These are phyloP conservation scores for Pseudocheirus occidentalis DNA, from an alignment of 2,797 vertebrate species.

Conservation along the genomic window DNA sequence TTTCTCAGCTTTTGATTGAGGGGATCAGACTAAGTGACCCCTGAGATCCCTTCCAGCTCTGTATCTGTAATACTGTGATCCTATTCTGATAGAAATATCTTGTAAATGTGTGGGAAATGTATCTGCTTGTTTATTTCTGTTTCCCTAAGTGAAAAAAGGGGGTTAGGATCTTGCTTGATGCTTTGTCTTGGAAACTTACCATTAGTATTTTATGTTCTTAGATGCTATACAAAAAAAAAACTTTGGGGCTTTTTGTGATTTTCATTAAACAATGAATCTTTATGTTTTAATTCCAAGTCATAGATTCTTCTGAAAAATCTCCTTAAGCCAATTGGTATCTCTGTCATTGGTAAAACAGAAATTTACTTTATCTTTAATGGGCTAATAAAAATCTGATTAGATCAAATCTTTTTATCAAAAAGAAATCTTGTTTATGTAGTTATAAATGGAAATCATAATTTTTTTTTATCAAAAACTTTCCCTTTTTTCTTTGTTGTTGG, in stretches of 20 bases:
- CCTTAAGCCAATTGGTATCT: neutral
- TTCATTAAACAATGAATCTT: neutral
- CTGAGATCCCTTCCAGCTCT: neutral
- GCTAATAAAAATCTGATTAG: neutral
- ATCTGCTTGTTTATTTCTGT: neutral
- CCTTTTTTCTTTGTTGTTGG: neutral
- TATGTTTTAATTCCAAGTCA: neutral
- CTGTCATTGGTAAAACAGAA: neutral
- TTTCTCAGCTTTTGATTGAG: neutral
- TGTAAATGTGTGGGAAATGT: neutral
- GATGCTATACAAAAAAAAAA: neutral
- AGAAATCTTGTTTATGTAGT: neutral
- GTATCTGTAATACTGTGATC: neutral
- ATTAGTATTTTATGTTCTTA: neutral
- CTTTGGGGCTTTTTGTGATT: neutral
- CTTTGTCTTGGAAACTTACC: neutral
- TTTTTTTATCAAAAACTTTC: neutral
- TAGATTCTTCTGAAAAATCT: neutral
- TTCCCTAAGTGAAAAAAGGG: neutral
- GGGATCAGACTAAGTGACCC: neutral
- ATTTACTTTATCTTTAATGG: neutral
- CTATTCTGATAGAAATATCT: neutral
- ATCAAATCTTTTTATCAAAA: slow-evolving; percentile 3
- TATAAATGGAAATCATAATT: neutral
- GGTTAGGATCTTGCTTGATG: neutral